Conservation (phyloP, 2,888 invertebrate species). For the Caenorhabditis japonica region DNA sequence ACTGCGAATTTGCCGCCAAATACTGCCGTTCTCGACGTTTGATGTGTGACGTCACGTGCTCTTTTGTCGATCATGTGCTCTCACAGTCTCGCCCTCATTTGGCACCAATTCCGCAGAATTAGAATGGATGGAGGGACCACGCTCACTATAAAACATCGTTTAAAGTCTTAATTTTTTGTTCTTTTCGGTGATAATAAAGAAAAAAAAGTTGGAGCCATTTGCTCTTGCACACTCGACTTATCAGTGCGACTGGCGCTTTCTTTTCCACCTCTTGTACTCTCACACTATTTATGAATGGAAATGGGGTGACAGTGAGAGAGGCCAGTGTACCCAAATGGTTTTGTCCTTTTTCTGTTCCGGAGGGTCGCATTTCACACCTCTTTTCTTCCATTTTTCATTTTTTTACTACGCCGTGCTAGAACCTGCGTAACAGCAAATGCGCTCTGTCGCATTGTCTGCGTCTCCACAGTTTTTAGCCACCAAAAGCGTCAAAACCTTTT, state of each 20-base stretch:
- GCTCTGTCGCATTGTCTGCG: too few relatives aligned
- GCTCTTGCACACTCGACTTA: constrained; percentile 14
- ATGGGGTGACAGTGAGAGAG: constrained; percentile 28
- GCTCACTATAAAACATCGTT: neutral
- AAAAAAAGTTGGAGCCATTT: constrained; percentile 13
- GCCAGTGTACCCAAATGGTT: constrained; percentile 13
- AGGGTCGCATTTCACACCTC: too few relatives aligned
- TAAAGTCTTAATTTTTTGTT: constrained; percentile 2
- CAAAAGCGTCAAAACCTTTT: neutral
- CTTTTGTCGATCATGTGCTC: constrained; percentile 52
- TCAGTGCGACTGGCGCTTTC: neutral
- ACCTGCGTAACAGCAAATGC: too few relatives aligned
- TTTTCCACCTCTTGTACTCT: neutral
- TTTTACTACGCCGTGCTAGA: too few relatives aligned
- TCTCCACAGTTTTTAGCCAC: too few relatives aligned
- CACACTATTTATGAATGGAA: constrained; percentile 1
- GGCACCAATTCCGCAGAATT: constrained; percentile 26
- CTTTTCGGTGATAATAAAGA: neutral
- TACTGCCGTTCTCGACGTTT: constrained; percentile 43
- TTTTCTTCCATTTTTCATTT: too few relatives aligned
- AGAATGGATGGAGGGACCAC: too few relatives aligned
- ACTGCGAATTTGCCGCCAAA: constrained; percentile 50
- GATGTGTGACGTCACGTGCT: constrained; percentile 55
- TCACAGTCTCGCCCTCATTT: constrained; percentile 42
- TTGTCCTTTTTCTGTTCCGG: neutral